Base-by-base conservation (phyloP, 2,797 vertebrate genomes). In the Micromesistius poutassou region DNA sequence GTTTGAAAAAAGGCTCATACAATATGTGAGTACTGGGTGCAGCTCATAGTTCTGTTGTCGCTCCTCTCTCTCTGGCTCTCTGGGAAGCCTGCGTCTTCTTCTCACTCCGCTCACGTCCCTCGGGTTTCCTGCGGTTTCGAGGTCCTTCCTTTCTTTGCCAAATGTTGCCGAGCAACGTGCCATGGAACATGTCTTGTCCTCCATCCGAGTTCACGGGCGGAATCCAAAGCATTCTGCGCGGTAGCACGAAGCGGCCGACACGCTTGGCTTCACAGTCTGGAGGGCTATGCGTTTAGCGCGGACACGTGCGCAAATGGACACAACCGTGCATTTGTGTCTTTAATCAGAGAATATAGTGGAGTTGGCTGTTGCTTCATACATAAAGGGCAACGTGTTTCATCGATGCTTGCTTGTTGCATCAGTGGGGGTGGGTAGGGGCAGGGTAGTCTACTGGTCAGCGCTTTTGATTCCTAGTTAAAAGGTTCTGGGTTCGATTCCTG, bases 171-270 rank as follows among this genome's bases (percentile, higher is more conserved):
- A 71, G 79, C 50, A 76, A 75, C 75, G 68, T 55, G 70, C 40
- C 14, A 30, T 46, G 75, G 38, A 76, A 71, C 74, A 46, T 62
- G 42, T 71, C 68, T 72, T 74, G 77, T 25, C 72, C 77, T 71
- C 76, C 55, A 6, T 35, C 30, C 72, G 79, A 79, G 79, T 66
- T 68, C 10, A 50, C 19, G 72, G 33, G 40, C 22, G 74, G 73
- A 76, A 81, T 80, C 71, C 38, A 72, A 81, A 50, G 62, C 35
- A 74, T 80, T 77, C 38, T 68, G 35, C 73, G 77, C 35, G 72
- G 62, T 36, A 73, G 74, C 25, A 46, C 73, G 28, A 16, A 8
- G 46, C 5, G 38, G n/a, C 14, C 14, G n/a, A n/a, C 25, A 25
- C n/a, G 13, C 40, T 16, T 42, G 36, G 36, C 10, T 38, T 38